Percentiles rank a stretch among this genome's conserved stretches.
These are phyloP conservation scores for Turritopsis rubra DNA, from an alignment of 30 jellyfish, hydroid and myxozoan genomes.

Conservation along the genomic window DNA sequence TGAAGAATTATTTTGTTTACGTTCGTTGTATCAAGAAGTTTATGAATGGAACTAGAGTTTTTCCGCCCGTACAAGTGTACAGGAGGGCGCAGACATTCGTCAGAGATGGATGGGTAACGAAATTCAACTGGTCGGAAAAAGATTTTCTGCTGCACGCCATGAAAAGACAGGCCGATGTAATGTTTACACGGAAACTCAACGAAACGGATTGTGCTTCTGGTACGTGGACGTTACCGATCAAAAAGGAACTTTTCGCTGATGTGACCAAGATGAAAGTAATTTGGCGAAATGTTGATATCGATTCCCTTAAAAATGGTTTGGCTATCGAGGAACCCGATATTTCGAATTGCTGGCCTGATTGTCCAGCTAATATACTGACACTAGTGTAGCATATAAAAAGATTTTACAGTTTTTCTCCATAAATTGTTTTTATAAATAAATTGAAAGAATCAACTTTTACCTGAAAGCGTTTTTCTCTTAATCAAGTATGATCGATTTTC, in stretches of 20 bases:
- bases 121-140: conserved; percentile 17
- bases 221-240: conserved; percentile 16
- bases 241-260: background rate
- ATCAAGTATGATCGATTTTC: too few species aligned
- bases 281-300: conserved; percentile 6
- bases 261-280: conserved; percentile 1
- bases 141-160: conserved; percentile 25
- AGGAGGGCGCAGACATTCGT: conserved; percentile 20
- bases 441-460: too few species aligned
- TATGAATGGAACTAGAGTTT: background rate
- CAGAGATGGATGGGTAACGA: conserved; percentile 28
- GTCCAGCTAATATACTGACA: conserved; percentile 10
- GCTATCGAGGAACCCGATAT: conserved; percentile 1
- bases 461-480: too few species aligned
- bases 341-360: conserved; percentile 20
- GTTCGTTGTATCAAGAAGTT: conserved; percentile 1
- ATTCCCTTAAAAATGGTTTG: background rate
- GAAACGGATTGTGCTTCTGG: background rate
- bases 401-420: too few species aligned
- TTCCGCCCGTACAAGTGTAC: background rate
- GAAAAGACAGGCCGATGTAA: conserved; percentile 15
- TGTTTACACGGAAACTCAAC: conserved; percentile 7
- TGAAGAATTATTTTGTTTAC: background rate
- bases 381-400: too few species aligned
- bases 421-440: too few species aligned